Percentiles rank a stretch among this genome's conserved stretches.
Evolutionary conservation across 2,888 invertebrate species (phyloP).

Genomic region (Zele albiditarsus): DNA sequence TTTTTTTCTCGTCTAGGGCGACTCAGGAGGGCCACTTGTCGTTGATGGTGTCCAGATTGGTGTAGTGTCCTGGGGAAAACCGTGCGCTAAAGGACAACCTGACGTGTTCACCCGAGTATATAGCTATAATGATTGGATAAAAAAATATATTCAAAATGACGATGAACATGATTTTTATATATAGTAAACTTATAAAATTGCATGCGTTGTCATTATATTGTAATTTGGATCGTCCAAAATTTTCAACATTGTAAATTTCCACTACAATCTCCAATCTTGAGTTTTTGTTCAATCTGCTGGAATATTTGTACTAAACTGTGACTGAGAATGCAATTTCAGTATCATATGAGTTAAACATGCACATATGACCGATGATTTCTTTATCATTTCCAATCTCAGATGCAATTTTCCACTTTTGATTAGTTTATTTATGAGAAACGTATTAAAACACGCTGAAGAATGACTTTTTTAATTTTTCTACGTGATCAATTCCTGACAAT

Average conservation of each 20-base stretch:
- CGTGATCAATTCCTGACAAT: too few species aligned
- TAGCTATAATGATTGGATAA: slow-evolving; percentile 70
- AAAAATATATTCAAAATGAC: slow-evolving; percentile 49
- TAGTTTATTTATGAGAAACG: too few species aligned
- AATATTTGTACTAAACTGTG: too few species aligned
- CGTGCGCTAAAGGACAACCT: slow-evolving; percentile 70
- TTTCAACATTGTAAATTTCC: background rate
- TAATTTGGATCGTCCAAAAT: background rate
- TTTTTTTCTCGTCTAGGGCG: slow-evolving; percentile 60
- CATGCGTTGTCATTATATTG: background rate
- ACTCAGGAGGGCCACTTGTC: slow-evolving; percentile 70
- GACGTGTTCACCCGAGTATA: slow-evolving; percentile 73
- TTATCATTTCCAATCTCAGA: too few species aligned
- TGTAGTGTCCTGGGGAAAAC: slow-evolving; percentile 73
- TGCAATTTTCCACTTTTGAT: too few species aligned
- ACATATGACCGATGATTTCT: too few species aligned
- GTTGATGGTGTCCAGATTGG: slow-evolving; percentile 68
- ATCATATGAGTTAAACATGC: too few species aligned
- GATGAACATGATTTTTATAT: slow-evolving; percentile 33
- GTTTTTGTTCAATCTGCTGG: too few species aligned
- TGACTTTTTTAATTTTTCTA: too few species aligned
- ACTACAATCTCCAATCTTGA: background rate
- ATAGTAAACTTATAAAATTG: background rate
- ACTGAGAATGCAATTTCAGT: too few species aligned
- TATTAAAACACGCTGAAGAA: too few species aligned